phyloP scores from a whole-genome alignment of 1,140 invertebrate species.

The Parapsyche elsis region DNA sequence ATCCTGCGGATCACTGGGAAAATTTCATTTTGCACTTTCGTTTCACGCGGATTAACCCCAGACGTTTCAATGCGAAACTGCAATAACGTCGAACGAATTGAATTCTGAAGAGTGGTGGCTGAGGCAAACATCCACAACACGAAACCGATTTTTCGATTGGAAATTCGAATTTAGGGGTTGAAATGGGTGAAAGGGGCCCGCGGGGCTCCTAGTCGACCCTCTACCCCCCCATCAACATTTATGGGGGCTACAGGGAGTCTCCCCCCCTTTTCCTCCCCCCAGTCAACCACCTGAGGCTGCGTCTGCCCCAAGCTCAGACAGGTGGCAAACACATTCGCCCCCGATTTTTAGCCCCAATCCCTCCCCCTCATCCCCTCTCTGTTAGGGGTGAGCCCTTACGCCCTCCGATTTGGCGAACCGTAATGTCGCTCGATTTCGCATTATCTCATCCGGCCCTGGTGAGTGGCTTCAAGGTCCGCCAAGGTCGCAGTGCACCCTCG shows the following conservation, averaged over 20 bases:
- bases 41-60: neutral
- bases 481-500: conserved; percentile 21
- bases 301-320: conserved; percentile 36
- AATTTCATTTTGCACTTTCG: neutral
- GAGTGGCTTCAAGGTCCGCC: conserved; percentile 25
- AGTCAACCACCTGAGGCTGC: conserved; percentile 37
- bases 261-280: conserved; percentile 3
- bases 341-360: conserved; percentile 31
- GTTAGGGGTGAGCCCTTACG: neutral
- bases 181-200: no score
- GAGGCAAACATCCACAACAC: neutral
- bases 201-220: neutral
- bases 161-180: no score
- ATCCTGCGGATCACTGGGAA: neutral
- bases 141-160: neutral
- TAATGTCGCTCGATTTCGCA: conserved; percentile 31
- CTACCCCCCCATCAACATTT: neutral
- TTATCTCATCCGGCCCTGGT: conserved; percentile 16
- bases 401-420: neutral
- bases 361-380: no score
- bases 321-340: conserved; percentile 43
- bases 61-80: neutral
- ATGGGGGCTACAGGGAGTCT: neutral
- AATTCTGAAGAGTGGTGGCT: neutral
- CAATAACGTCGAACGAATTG: neutral